phyloP scores from a whole-genome alignment of 2,797 vertebrate species.

The Percopsis omiscomaycus region DNA sequence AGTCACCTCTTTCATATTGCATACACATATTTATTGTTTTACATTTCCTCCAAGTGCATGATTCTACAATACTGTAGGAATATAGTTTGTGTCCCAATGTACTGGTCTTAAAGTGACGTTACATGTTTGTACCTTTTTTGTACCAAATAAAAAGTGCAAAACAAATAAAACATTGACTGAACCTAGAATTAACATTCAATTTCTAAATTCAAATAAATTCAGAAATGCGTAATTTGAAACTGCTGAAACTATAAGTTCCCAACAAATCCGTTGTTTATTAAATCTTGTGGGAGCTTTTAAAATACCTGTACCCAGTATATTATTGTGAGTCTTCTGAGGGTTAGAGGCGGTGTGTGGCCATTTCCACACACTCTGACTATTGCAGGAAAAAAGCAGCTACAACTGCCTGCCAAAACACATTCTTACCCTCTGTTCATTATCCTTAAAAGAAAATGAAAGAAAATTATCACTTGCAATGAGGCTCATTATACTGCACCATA shows the following conservation, averaged over 20 bases:
- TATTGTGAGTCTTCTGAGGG: slow-evolving; percentile 25
- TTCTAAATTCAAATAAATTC: slow-evolving; percentile 36
- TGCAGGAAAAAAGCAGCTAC: not conserved
- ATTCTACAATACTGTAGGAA: slow-evolving; percentile 59
- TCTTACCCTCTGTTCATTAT: slow-evolving; percentile 25
- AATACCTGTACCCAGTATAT: slow-evolving; percentile 17
- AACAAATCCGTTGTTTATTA: slow-evolving; percentile 52
- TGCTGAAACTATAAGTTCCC: slow-evolving; percentile 35
- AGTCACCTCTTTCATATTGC: slow-evolving; percentile 56
- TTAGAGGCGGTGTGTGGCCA: slow-evolving; percentile 3
- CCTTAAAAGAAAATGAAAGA: slow-evolving; percentile 12
- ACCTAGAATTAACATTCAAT: slow-evolving; percentile 41
- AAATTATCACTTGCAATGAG: slow-evolving; percentile 27
- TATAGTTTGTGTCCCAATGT: slow-evolving; percentile 72
- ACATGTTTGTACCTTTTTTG: slow-evolving; percentile 73
- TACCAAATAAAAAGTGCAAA: slow-evolving; percentile 39
- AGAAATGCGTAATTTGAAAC: not conserved
- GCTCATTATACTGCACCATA: slow-evolving; percentile 40
- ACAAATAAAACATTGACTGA: slow-evolving; percentile 41
- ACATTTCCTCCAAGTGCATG: slow-evolving; percentile 71
- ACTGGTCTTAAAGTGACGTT: slow-evolving; percentile 70
- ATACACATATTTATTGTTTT: slow-evolving; percentile 57
- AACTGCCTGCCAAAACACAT: slow-evolving; percentile 7
- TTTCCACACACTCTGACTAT: slow-evolving; percentile 14
- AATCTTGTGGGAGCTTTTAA: slow-evolving; percentile 50